Base-by-base conservation (phyloP, 2,113 vertebrate genomes). In the Entelurus aequoreus region DNA sequence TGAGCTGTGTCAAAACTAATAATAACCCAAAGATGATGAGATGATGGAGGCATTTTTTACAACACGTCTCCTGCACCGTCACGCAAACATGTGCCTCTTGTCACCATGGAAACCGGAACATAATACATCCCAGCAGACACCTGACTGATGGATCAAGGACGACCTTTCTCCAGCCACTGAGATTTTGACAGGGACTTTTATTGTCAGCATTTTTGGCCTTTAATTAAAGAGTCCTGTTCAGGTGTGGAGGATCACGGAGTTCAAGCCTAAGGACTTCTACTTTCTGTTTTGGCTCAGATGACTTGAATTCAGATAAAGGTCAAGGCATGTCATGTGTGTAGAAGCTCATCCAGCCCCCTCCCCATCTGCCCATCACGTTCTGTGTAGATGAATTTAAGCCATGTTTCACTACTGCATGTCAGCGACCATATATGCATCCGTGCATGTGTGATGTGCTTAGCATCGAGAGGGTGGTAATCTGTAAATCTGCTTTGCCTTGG, bases 401-500 rank as follows among this genome's bases (percentile, higher is more conserved):
- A 38, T 28, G 62, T 65, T 48, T 37, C 65, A 65, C 61, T 62
- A 71, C 19, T 21, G 53, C 56, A 63, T 60, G 68, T 42, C 48
- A 74, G 54, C n/a, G 57, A 38, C 48, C 8, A 46, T 51, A 57
- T 15, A 53, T 35, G 66, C 4, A 14, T 55, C 47, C 54, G 65
- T 51, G 67, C 35, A 63, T 68, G 69, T 81, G 82, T 77, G 79
- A 84, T 75, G 75, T 49, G 71, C 71, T 89, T 86, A 87, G 84
- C 63, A 64, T 66, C 54, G 65, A 76, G 82, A 81, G 66, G 60
- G 62, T 81, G 81, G 78, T 90, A 88, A 90, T 89, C 89, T 86
- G 83, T 77, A 89, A 90, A 90, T 87, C 87, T 84, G 84, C 87
- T 88, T 90, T 86, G 86, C 81, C 71, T 79, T 62, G 63, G 74